Evolutionary conservation across 1,140 invertebrate species (phyloP).

Genomic region (Yoshiicerus persimilis): DNA sequence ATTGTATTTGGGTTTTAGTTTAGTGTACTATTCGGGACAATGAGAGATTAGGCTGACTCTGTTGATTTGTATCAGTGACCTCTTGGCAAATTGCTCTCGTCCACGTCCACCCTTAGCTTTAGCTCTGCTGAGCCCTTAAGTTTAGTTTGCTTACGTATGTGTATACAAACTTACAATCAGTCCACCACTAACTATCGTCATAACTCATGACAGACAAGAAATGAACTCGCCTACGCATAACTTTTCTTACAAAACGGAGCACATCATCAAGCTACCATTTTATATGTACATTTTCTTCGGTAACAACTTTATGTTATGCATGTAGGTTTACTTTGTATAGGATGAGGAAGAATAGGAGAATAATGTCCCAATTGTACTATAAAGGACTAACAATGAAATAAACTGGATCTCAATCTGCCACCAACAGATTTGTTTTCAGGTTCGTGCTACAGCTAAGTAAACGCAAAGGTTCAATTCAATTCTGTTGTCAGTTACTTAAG

Average conservation of each 20-base stretch:
- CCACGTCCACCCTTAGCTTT: not conserved
- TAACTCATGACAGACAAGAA: conserved; percentile 5
- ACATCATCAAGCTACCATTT: too few relatives aligned
- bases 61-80: conserved; percentile 8
- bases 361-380: not conserved
- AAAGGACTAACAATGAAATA: not conserved
- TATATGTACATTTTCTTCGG: not conserved
- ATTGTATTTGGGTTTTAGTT: not conserved
- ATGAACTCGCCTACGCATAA: not conserved
- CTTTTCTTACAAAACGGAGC: not conserved
- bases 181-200: not conserved
- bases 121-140: not conserved
- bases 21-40: not conserved
- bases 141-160: not conserved
- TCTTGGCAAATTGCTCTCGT: conserved; percentile 15
- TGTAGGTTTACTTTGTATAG: too few relatives aligned
- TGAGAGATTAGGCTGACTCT: conserved; percentile 7
- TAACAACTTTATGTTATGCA: not conserved
- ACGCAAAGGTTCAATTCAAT: not conserved
- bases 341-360: not conserved
- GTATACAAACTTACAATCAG: not conserved
- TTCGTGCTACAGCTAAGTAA: not conserved
- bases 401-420: not conserved
- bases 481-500: not conserved
- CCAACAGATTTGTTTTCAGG: conserved; percentile 11